These are phyloP conservation scores for Cephalotes varians DNA, from an alignment of 2,888 invertebrate species.

Conservation along the genomic window DNA sequence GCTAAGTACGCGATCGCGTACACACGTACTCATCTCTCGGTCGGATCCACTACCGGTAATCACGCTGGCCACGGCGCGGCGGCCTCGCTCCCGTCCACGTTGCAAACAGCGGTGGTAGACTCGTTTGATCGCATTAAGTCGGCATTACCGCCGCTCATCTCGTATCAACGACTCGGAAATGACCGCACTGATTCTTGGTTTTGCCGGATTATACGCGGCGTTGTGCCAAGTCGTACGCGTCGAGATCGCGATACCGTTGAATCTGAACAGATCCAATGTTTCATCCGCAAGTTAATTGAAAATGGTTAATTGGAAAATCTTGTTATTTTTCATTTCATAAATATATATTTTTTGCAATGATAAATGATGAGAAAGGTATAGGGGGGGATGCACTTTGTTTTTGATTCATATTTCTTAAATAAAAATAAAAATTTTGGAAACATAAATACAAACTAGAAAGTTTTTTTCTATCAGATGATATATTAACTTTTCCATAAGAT, in stretches of 20 bases:
- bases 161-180: conserved; percentile 46
- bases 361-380: not conserved
- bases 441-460: too few relatives aligned
- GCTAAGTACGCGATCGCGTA: conserved; percentile 57
- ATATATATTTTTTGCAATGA: not conserved
- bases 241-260: conserved; percentile 30
- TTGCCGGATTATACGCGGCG: conserved; percentile 43
- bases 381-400: not conserved
- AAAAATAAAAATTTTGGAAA: not conserved
- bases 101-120: conserved; percentile 33
- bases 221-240: not conserved
- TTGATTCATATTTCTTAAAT: too few relatives aligned
- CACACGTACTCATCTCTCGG: conserved; percentile 57
- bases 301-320: not conserved
- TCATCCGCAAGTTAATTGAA: not conserved
- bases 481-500: too few relatives aligned
- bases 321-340: not conserved
- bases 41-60: conserved; percentile 35
- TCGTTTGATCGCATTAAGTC: conserved; percentile 68
- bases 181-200: conserved; percentile 29
- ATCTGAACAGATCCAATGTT: not conserved
- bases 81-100: conserved; percentile 24
- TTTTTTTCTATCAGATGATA: too few relatives aligned
- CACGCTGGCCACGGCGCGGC: not conserved
- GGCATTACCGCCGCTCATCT: conserved; percentile 54